A percentile compares a stretch with the other conserved stretches of the same genome.
These are phyloP conservation scores for Poecilia velifera DNA, from an alignment of 2,797 vertebrate species.

Conservation along the genomic window DNA sequence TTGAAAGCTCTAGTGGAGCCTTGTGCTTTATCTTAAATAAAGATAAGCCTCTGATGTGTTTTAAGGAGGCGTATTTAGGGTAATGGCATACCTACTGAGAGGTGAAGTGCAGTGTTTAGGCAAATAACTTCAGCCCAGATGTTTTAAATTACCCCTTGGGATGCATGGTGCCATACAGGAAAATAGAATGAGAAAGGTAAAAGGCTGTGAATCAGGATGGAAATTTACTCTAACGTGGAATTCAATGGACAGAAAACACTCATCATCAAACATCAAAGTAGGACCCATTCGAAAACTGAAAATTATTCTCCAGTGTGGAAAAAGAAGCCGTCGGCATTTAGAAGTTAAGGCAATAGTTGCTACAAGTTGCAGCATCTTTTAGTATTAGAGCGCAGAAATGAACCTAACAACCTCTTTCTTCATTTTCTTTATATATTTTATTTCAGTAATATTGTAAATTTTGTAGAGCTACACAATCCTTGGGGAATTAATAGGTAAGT, in stretches of 20 bases:
- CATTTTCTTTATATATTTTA: not conserved
- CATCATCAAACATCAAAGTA: slow-evolving; percentile 54
- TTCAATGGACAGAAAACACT: slow-evolving; percentile 47
- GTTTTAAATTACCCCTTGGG: slow-evolving; percentile 57
- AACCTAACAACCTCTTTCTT: not conserved
- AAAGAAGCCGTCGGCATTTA: slow-evolving; percentile 9
- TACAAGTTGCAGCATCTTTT: slow-evolving; percentile 29
- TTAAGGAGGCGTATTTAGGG: slow-evolving; percentile 31
- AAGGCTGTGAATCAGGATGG: slow-evolving; percentile 22
- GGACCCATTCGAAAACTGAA: slow-evolving; percentile 32
- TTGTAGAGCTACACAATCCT: not conserved
- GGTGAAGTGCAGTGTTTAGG: slow-evolving; percentile 43
- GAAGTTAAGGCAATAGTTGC: slow-evolving; percentile 28
- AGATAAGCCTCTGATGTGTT: slow-evolving; percentile 9
- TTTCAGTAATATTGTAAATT: not conserved
- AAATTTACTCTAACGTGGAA: slow-evolving; percentile 51
- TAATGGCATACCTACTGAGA: slow-evolving; percentile 31
- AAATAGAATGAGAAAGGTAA: slow-evolving; percentile 5
- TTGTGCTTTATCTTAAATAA: slow-evolving; percentile 9
- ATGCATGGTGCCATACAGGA: slow-evolving; percentile 12
- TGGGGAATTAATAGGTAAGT: not conserved
- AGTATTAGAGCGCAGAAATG: not conserved
- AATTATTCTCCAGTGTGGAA: slow-evolving; percentile 22
- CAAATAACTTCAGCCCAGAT: slow-evolving; percentile 55
- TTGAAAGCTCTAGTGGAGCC: slow-evolving; percentile 10